These are phyloP conservation scores for Myotis vivesi DNA, from an alignment of 2,797 vertebrate species.

Conservation along the genomic window DNA sequence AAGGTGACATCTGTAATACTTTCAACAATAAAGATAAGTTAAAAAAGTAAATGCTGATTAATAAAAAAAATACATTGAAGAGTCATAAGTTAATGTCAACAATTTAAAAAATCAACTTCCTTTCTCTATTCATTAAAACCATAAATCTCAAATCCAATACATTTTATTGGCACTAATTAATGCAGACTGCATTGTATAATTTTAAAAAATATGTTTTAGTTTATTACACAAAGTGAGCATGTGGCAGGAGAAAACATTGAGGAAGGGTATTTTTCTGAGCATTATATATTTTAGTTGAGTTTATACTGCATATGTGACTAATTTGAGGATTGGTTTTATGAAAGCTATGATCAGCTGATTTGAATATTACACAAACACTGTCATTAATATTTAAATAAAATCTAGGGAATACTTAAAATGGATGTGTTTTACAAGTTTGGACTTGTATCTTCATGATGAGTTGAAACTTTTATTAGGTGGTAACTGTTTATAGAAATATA, in stretches of 20 bases:
- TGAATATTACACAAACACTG: conserved; percentile 57
- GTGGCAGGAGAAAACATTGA: not conserved
- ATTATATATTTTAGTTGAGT: not conserved
- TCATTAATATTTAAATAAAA: conserved; percentile 67
- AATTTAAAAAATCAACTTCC: not conserved
- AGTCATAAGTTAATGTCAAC: not conserved
- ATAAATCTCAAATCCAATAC: not conserved
- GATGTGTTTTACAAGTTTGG: not conserved
- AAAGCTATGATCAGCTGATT: conserved; percentile 41
- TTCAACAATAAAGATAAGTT: too few species aligned
- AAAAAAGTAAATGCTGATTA: conserved; percentile 29
- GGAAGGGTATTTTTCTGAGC: conserved; percentile 33
- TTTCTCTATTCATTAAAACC: conserved; percentile 51
- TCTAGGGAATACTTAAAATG: conserved; percentile 40
- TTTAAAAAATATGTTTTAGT: conserved; percentile 17
- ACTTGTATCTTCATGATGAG: not conserved
- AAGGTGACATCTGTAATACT: too few species aligned
- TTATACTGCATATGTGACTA: not conserved
- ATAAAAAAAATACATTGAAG: not conserved
- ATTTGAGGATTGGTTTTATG: conserved; percentile 51
- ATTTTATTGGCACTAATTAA: not conserved
- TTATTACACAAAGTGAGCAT: not conserved
- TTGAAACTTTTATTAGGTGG: not conserved
- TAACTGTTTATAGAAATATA: not conserved
- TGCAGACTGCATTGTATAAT: not conserved